Conservation (phyloP, 2,797 vertebrate species). For the Chaetophractus vellerosus region DNA sequence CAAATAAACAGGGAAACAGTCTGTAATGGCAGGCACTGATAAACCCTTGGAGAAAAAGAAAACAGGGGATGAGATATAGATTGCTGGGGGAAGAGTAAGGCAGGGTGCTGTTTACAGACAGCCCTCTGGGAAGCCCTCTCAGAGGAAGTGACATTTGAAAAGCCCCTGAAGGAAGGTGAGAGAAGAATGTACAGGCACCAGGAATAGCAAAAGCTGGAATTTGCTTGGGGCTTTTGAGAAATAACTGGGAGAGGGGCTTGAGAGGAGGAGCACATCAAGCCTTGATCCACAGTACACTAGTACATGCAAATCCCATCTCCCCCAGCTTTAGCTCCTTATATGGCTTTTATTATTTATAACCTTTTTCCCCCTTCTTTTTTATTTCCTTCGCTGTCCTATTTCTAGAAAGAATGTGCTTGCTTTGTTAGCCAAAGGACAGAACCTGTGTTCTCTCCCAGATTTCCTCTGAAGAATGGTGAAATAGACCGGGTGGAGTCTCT, state of each 20-base stretch:
- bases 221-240: background rate
- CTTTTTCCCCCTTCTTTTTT: slow-evolving; percentile 36
- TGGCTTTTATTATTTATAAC: background rate
- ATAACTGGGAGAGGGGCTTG: background rate
- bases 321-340: background rate
- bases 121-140: background rate
- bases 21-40: background rate
- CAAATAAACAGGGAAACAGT: background rate
- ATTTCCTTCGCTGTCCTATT: slow-evolving; percentile 71
- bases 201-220: background rate
- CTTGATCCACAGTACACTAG: background rate
- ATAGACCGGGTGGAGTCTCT: background rate
- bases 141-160: slow-evolving; percentile 18
- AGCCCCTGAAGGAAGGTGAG: background rate
- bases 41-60: background rate
- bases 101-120: background rate
- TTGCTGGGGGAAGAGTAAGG: accelerated
- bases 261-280: background rate
- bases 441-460: slow-evolving; percentile 60
- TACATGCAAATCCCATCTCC: background rate
- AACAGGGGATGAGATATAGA: background rate
- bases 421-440: slow-evolving; percentile 54
- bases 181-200: background rate
- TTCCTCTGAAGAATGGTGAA: slow-evolving; percentile 58
- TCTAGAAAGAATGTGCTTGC: slow-evolving; percentile 72